Percentiles rank a stretch among this genome's conserved stretches.
These are phyloP conservation scores for Amphipyra berbera DNA, from an alignment of 2,888 invertebrate genomes.

Conservation along the genomic window DNA sequence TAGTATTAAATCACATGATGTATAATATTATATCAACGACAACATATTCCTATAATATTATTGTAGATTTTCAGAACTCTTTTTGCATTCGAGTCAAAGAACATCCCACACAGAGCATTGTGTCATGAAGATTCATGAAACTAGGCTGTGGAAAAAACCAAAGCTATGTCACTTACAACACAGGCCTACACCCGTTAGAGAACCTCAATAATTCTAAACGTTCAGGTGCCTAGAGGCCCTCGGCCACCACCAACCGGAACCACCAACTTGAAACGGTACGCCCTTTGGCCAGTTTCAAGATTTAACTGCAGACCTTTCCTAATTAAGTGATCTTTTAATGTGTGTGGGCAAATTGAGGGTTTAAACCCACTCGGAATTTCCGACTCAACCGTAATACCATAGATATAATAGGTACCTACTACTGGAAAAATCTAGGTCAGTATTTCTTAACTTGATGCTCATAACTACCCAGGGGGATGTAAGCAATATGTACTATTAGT, in stretches of 20 bases:
- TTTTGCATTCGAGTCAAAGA: too few species aligned
- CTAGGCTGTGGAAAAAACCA: neutral
- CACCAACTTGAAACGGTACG: slow-evolving; percentile 60
- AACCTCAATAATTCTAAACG: slow-evolving; percentile 29
- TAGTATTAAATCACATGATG: too few species aligned
- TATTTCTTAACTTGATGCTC: slow-evolving; percentile 13
- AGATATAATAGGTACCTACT: slow-evolving; percentile 25
- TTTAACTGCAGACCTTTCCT: slow-evolving; percentile 70
- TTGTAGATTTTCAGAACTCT: too few species aligned
- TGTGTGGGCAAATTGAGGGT: slow-evolving; percentile 58
- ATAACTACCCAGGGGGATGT: slow-evolving; percentile 1
- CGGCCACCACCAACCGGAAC: slow-evolving; percentile 52
- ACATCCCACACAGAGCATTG: neutral
- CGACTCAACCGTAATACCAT: slow-evolving; percentile 25
- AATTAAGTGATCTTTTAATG: slow-evolving; percentile 73
- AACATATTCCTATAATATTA: too few species aligned
- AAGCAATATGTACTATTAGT: slow-evolving; percentile 4
- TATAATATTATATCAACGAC: too few species aligned
- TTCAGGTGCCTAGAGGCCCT: slow-evolving; percentile 45
- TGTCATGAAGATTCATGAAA: slow-evolving; percentile 3
- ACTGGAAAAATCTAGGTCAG: slow-evolving; percentile 35
- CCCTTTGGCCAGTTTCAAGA: slow-evolving; percentile 67
- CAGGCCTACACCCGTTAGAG: neutral
- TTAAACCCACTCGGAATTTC: slow-evolving; percentile 44
- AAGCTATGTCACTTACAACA: neutral